Conservation (phyloP, 92 coral and sea anemone genomes). For the Parazoanthus swiftii region DNA sequence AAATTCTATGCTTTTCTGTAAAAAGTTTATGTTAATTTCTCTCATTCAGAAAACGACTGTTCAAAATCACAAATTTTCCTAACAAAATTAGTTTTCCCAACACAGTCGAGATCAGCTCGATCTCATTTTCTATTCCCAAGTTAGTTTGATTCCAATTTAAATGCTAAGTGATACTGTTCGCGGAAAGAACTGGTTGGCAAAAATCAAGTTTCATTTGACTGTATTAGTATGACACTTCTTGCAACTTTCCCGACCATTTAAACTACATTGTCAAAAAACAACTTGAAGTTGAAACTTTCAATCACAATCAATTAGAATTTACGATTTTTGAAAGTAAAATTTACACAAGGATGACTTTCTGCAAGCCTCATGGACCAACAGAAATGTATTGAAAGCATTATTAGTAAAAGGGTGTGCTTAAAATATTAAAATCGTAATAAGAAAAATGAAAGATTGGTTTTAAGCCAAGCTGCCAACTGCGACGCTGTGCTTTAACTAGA, state of each 20-base stretch:
- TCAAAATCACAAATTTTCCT: neutral
- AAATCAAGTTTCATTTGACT: neutral
- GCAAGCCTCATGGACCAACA: neutral
- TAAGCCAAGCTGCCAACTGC: neutral
- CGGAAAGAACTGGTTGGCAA: neutral
- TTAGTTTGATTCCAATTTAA: neutral
- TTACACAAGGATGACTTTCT: constrained; percentile 48
- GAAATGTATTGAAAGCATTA: neutral
- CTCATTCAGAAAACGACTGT: neutral
- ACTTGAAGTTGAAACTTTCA: constrained; percentile 50
- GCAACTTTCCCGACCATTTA: constrained; percentile 9
- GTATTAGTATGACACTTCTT: neutral
- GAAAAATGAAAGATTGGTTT: constrained; percentile 31
- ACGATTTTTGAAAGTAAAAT: constrained; percentile 64
- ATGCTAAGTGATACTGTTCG: neutral
- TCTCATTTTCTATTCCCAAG: neutral
- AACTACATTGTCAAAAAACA: constrained; percentile 9
- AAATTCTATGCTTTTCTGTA: neutral
- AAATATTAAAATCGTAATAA: constrained; percentile 17
- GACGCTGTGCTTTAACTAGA: constrained; percentile 13
- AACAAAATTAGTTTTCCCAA: neutral
- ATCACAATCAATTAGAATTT: constrained; percentile 56
- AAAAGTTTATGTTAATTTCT: neutral
- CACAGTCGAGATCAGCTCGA: neutral
- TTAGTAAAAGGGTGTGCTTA: neutral